phyloP scores from a whole-genome alignment of 1,140 invertebrate genomes.

The Harpegnathos saltator region DNA sequence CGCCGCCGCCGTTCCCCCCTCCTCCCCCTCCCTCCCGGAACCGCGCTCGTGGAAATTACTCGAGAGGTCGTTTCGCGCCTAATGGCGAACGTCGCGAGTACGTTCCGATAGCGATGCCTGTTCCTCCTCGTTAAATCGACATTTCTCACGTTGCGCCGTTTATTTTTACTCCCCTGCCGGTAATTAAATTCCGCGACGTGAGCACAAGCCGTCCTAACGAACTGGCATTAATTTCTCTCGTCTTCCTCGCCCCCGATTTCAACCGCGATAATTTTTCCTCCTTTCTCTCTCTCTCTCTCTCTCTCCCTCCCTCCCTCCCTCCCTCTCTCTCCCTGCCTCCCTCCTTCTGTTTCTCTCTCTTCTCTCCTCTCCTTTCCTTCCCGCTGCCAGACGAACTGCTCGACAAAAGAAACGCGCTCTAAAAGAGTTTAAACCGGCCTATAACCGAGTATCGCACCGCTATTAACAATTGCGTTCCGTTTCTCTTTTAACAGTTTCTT shows the following conservation, averaged over 20 bases:
- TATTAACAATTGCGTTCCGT: slow-evolving; percentile 11
- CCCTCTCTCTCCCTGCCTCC: too few relatives aligned
- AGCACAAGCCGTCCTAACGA: slow-evolving; percentile 46
- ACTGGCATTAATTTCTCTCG: slow-evolving; percentile 53
- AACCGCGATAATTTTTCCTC: slow-evolving; percentile 29
- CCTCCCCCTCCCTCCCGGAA: too few relatives aligned
- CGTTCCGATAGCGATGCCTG: slow-evolving; percentile 29
- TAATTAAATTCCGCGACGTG: slow-evolving; percentile 45
- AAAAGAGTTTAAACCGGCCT: slow-evolving; percentile 26
- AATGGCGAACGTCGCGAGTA: slow-evolving; percentile 25
- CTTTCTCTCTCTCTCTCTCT: slow-evolving; percentile 1
- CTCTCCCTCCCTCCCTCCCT: too few relatives aligned
- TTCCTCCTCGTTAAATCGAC: slow-evolving; percentile 39
- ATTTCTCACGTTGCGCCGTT: slow-evolving; percentile 34
- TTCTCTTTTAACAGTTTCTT: background rate
- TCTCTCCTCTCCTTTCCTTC: too few relatives aligned
- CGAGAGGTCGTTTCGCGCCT: background rate
- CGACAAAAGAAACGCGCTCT: background rate
- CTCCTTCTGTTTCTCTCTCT: too few relatives aligned
- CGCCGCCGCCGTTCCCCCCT: background rate
- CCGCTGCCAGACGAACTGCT: background rate
- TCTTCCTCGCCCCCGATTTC: slow-evolving; percentile 24
- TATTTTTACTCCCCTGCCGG: slow-evolving; percentile 29
- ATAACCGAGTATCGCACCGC: background rate
- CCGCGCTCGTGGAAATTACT: slow-evolving; percentile 25